Evolutionary conservation across 2,113 vertebrate genomes (phyloP).

Genomic region (Muntiacus muntjak): DNA sequence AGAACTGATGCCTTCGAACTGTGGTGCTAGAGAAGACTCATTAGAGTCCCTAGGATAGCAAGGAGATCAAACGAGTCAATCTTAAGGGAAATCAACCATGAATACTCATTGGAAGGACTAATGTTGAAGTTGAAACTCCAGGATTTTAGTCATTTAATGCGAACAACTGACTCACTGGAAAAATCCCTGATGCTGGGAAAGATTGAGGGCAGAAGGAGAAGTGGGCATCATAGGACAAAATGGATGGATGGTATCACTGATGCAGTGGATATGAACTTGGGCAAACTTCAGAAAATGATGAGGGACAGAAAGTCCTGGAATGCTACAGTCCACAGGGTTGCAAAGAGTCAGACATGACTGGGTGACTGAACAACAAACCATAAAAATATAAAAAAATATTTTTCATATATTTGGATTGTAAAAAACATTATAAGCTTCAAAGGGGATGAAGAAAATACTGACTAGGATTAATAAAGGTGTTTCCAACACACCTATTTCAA

Average conservation of each 20-base stretch:
- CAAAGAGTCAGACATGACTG: not conserved
- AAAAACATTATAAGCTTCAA: not conserved
- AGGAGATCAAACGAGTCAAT: not conserved
- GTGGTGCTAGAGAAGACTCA: not conserved
- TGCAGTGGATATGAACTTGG: not conserved
- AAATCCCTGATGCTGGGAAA: not conserved
- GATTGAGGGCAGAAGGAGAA: not conserved
- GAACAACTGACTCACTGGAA: not conserved
- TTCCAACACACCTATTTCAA: not conserved
- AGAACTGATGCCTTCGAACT: not conserved
- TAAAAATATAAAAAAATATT: not conserved
- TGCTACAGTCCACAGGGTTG: not conserved
- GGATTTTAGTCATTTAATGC: not conserved
- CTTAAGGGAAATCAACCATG: not conserved
- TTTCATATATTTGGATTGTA: not conserved
- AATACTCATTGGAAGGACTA: not conserved
- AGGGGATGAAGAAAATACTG: not conserved
- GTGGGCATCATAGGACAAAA: not conserved
- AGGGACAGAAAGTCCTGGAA: not conserved
- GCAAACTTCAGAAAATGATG: not conserved
- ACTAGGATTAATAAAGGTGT: not conserved
- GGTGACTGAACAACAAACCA: not conserved
- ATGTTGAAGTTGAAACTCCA: not conserved
- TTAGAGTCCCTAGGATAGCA: not conserved
- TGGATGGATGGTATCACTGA: not conserved